Base-by-base conservation (phyloP, 2,888 invertebrate species). In the Isoperla grammatica region DNA sequence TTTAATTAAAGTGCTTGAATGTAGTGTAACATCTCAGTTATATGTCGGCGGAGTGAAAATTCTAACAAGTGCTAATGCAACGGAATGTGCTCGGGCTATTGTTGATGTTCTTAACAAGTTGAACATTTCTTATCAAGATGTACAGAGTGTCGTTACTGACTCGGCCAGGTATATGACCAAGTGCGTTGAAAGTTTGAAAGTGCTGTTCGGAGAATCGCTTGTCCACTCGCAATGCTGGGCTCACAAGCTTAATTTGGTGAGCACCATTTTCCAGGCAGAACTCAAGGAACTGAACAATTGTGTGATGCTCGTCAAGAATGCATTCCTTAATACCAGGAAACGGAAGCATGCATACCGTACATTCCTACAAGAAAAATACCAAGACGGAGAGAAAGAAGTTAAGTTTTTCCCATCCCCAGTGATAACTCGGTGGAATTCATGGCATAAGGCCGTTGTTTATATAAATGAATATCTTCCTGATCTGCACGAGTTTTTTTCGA, bases 371-470 rank as follows among this genome's bases (percentile, higher is more conserved):
- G 2, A 35, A 35, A 57, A 46, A 29, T 22, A 45, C 35, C 13
- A n/a, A 9, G 13, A 19, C 11, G 46, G 20, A 29, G 15, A 15
- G 4, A 2, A 4, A 2, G 35, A 57, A 57, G 46, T 45, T 4
- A 20, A 23, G 19, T 20, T 57, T 13, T 57, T 57, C 35, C 59
- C 54, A 6, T 55, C 42, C 42, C 59, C 59, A 23, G 54, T 59
- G 11, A 39, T 43, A 15, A 59, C 59, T n/a, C 29, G 55, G 17
- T 59, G 29, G 59, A 59, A 59, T 29, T 43, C 55, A n/a, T 55
- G 43, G 59, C 55, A 55, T 29, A 17, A 19, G 40, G 37, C 54
- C 12, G 57, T 57, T 5, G 29, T 57, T 9, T 57, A 46, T 35
- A 57, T 57, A 23, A 35, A 57, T 17, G 23, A 57, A 35, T 9